Evolutionary conservation across 2,888 invertebrate genomes (phyloP).

Genomic region (Holacanthella duospinosa): DNA sequence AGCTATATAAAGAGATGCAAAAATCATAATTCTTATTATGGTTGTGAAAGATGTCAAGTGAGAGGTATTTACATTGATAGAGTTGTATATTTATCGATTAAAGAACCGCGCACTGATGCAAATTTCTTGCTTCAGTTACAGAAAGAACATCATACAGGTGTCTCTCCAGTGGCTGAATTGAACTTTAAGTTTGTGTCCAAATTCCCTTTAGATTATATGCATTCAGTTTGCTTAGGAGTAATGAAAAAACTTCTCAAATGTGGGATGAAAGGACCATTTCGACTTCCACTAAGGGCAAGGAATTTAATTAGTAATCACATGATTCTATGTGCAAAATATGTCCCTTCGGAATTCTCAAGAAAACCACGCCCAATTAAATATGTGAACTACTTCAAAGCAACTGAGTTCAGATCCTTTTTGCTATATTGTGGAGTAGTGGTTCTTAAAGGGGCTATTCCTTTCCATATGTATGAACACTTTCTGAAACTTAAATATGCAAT

Average conservation of each 20-base stretch:
- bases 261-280: neutral
- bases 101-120: conserved; percentile 7
- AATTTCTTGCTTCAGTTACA: conserved; percentile 18
- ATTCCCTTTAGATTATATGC: conserved; percentile 17
- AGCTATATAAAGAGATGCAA: conserved; percentile 1
- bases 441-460: neutral
- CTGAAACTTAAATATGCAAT: neutral
- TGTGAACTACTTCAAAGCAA: conserved; percentile 6
- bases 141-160: conserved; percentile 24
- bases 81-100: neutral
- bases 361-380: conserved; percentile 4
- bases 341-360: conserved; percentile 5
- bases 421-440: conserved; percentile 2
- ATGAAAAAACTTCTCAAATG: conserved; percentile 3
- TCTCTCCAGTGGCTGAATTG: conserved; percentile 22
- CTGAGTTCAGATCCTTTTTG: conserved; percentile 10
- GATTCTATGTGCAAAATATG: neutral
- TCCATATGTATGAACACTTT: neutral
- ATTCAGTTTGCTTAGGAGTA: conserved; percentile 21
- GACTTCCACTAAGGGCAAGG: neutral
- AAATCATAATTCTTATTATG: conserved; percentile 4
- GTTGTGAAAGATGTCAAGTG: conserved; percentile 9
- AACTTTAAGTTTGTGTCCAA: conserved; percentile 26
- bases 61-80: conserved; percentile 6
- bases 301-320: neutral